Evolutionary conservation across 30 jellyfish, hydroid and myxozoan genomes (phyloP).

Genomic region (Hydractinia echinata): DNA sequence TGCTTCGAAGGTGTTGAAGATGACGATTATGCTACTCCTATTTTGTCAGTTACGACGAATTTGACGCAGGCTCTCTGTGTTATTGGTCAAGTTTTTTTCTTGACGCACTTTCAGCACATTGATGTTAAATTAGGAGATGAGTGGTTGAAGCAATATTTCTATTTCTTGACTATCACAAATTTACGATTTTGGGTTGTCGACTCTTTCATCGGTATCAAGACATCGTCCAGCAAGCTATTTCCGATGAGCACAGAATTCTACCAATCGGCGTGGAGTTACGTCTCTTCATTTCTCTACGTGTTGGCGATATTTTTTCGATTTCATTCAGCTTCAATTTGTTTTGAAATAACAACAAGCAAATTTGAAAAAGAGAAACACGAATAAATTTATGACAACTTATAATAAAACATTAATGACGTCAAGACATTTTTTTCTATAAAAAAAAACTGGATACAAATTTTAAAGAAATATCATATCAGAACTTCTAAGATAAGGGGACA

Average conservation of each 20-base stretch:
- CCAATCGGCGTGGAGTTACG: background rate
- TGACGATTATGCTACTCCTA: too few relatives aligned
- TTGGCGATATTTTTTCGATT: slow-evolving; percentile 5
- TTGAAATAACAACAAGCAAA: background rate
- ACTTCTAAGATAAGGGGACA: too few relatives aligned
- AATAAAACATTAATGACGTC: too few relatives aligned
- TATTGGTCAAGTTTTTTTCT: too few relatives aligned
- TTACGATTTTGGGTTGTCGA: slow-evolving; percentile 1
- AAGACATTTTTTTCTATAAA: too few relatives aligned
- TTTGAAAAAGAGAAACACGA: background rate
- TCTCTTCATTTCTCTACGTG: background rate
- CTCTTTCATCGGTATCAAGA: background rate
- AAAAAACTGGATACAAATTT: too few relatives aligned
- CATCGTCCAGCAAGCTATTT: background rate
- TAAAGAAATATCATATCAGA: too few relatives aligned
- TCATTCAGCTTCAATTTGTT: background rate
- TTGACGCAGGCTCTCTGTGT: too few relatives aligned
- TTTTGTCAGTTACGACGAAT: too few relatives aligned
- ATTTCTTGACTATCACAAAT: background rate
- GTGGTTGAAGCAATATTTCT: slow-evolving; percentile 9
- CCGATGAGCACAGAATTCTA: background rate
- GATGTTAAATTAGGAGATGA: background rate
- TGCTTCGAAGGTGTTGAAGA: too few relatives aligned
- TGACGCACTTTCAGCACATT: too few relatives aligned
- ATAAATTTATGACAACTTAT: too few relatives aligned